Conservation (phyloP, 2,797 vertebrate genomes). For the Sebastes kiyomatsui region DNA sequence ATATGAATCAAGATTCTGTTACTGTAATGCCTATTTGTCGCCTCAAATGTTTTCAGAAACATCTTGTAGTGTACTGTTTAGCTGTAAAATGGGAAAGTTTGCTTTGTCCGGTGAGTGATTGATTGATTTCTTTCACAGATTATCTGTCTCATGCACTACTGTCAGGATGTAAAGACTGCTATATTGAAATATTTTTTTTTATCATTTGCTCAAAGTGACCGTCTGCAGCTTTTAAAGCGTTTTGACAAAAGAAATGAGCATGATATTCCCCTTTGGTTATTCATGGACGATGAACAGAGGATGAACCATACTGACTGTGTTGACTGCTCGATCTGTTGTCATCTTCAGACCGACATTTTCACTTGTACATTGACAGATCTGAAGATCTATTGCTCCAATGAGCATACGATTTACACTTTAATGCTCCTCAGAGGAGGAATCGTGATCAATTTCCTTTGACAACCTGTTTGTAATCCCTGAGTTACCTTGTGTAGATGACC, state of each 20-base stretch:
- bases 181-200: rapidly evolving
- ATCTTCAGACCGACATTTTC: neutral
- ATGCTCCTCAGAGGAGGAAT: neutral
- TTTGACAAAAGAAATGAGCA: neutral
- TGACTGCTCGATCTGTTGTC: neutral
- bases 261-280: neutral
- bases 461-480: neutral
- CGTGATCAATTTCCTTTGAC: neutral
- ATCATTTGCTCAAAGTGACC: too few relatives aligned
- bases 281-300: neutral
- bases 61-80: too few relatives aligned
- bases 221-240: neutral
- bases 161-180: too few relatives aligned
- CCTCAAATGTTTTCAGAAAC: too few relatives aligned
- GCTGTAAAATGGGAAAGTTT: too few relatives aligned
- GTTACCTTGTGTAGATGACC: neutral
- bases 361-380: neutral
- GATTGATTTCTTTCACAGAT: too few relatives aligned
- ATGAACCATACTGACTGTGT: neutral
- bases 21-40: too few relatives aligned
- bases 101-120: too few relatives aligned
- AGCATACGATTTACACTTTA: neutral
- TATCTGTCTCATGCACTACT: too few relatives aligned
- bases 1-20: too few relatives aligned
- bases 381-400: neutral